Conservation (phyloP, 2,797 vertebrate genomes). For the Falco cherrug region DNA sequence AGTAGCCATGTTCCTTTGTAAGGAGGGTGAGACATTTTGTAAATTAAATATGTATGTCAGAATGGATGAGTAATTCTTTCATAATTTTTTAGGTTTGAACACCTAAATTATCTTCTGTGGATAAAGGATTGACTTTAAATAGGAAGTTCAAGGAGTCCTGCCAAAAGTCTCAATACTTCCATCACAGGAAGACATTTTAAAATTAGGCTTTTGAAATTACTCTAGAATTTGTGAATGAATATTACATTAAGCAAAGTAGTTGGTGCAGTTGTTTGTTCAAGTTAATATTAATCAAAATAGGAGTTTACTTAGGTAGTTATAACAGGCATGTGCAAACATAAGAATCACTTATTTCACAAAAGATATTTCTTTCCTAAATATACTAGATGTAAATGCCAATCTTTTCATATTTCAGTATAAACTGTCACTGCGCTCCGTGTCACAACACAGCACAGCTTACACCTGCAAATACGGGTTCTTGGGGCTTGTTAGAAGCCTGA, state of each 20-base stretch:
- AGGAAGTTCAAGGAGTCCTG: neutral
- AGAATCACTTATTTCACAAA: conserved; percentile 19
- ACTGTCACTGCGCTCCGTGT: neutral
- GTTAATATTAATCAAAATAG: neutral
- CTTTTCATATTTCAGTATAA: neutral
- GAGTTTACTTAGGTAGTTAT: conserved; percentile 35
- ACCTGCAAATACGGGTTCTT: neutral
- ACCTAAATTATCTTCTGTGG: neutral
- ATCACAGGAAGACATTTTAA: neutral
- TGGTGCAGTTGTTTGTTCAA: conserved; percentile 31
- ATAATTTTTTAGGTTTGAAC: neutral
- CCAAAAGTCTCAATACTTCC: neutral
- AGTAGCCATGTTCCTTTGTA: neutral
- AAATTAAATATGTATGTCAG: neutral
- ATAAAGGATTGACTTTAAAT: neutral
- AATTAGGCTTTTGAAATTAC: neutral
- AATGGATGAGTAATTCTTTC: neutral
- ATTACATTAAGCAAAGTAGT: neutral
- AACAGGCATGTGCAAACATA: neutral
- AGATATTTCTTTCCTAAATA: neutral
- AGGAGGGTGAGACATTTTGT: neutral
- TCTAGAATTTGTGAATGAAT: neutral
- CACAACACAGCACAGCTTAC: fast-evolving
- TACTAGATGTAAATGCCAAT: neutral
- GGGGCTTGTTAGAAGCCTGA: neutral